Evolutionary conservation across 2,888 invertebrate genomes (phyloP), one percentile per base, ranked within the genome.

Genomic region (Neelides folsomi): DNA sequence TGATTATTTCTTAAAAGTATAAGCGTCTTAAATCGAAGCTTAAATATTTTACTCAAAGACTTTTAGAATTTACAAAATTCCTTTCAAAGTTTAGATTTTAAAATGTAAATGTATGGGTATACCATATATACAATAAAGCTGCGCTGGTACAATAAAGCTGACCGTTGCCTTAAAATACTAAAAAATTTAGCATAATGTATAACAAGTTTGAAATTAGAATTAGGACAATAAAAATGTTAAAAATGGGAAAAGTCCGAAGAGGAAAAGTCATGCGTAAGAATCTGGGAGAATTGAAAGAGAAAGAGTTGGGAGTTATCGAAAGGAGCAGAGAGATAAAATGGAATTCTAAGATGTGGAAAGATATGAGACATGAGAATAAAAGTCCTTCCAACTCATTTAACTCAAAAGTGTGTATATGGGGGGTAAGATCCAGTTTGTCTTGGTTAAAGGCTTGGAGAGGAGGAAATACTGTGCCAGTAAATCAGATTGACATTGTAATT

Each of bases 401-500:
- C 27, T 52, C 48, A 49, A 52, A 55, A 55, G 50, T 52, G 48
- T 27, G 27, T 27, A 27, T 27, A 27, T 27, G 27, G 27, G 52
- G 44, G 42, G 50, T 52, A 47, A 52, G 47, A 42, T 49, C 49
- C 19, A 47, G 43, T 47, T 49, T 49, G 41, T 49, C 49, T 41
- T 43, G 44, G 43, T 40, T 54, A 46, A 39, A 20, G 49, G 38
- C 41, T 45, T 52, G 38, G 20, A 49, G 16, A 2, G 7, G n/a
- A 8, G 38, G n/a, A 27, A 27, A 27, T n/a, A 13, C 27, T 27
- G 16, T 12, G 45, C 34, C 19, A 42, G 18, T 42, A 54, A 51
- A 54, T 54, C 54, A 55, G 47, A 49, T 55, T 55, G 55, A 52
- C 55, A 51, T 51, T 49, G 42, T 41, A 55, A 55, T 48, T 52